These are phyloP conservation scores for Spheniscus mendiculus DNA, from an alignment of 2,113 vertebrate species.

Conservation along the genomic window DNA sequence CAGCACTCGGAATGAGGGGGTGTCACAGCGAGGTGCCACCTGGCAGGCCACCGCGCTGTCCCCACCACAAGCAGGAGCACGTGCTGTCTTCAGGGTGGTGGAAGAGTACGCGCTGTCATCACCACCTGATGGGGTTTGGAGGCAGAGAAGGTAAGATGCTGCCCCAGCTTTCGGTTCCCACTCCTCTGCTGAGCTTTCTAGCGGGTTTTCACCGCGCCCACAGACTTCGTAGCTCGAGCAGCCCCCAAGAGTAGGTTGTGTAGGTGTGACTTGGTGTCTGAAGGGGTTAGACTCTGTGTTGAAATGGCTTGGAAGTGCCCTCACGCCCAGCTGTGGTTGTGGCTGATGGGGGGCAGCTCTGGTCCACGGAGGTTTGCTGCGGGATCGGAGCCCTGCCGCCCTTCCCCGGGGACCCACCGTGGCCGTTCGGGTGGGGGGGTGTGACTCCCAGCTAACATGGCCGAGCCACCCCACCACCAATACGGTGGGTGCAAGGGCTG, in stretches of 20 bases:
- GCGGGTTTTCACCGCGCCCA: accelerated
- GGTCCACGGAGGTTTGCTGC: accelerated
- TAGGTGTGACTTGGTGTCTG: not conserved
- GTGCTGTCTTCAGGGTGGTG: accelerated
- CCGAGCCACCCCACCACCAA: not conserved
- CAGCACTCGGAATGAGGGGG: not conserved
- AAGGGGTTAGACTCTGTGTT: not conserved
- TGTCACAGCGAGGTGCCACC: accelerated
- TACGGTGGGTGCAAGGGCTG: accelerated
- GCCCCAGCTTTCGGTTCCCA: not conserved
- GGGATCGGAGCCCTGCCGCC: accelerated
- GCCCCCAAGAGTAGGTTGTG: not conserved
- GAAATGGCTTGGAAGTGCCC: not conserved
- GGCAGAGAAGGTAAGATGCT: not conserved
- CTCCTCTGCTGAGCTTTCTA: not conserved
- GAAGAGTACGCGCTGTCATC: accelerated
- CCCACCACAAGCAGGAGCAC: accelerated
- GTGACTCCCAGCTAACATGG: too few species aligned
- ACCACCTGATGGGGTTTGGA: not conserved
- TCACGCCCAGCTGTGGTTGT: not conserved
- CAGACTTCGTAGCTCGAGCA: not conserved
- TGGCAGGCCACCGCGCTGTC: accelerated
- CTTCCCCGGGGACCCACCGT: accelerated
- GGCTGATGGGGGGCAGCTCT: not conserved
- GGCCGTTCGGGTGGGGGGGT: not conserved